These are phyloP conservation scores for Brachylomia viminalis DNA, from an alignment of 2,888 invertebrate genomes.

Conservation along the genomic window DNA sequence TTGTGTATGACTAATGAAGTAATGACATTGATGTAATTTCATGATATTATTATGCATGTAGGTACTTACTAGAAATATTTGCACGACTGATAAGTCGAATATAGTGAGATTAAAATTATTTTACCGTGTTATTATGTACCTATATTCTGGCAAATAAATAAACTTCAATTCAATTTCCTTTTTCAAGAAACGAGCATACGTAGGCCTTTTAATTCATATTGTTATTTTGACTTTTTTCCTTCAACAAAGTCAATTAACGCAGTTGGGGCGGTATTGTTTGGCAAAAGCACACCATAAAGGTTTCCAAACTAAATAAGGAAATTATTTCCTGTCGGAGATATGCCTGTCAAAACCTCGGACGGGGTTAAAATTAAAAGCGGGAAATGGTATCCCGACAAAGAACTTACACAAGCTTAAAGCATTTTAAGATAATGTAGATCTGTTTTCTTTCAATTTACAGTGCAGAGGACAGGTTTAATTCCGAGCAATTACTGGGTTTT, in stretches of 20 bases:
- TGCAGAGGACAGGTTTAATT: slow-evolving; percentile 36
- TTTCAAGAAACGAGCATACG: too few relatives aligned
- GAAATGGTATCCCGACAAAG: slow-evolving; percentile 14
- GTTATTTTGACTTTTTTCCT: too few relatives aligned
- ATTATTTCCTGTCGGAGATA: slow-evolving; percentile 17
- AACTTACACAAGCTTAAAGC: slow-evolving; percentile 15
- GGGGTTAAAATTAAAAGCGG: slow-evolving; percentile 25
- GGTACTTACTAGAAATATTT: too few relatives aligned
- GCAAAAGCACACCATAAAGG: not conserved
- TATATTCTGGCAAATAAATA: too few relatives aligned
- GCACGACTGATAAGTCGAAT: too few relatives aligned
- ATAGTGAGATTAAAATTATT: too few relatives aligned
- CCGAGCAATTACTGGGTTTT: slow-evolving; percentile 14
- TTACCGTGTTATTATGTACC: too few relatives aligned
- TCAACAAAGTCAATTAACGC: not conserved
- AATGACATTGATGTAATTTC: too few relatives aligned
- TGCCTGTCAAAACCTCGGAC: slow-evolving; percentile 1
- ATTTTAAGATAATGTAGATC: slow-evolving; percentile 34
- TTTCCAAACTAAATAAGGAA: not conserved
- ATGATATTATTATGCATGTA: too few relatives aligned
- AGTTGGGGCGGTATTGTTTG: not conserved
- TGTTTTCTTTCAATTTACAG: slow-evolving; percentile 35
- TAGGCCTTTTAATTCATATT: too few relatives aligned
- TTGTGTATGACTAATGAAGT: too few relatives aligned
- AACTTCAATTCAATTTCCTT: too few relatives aligned